Base-by-base conservation (phyloP, 2,113 vertebrate genomes). In the Chionomys nivalis region DNA sequence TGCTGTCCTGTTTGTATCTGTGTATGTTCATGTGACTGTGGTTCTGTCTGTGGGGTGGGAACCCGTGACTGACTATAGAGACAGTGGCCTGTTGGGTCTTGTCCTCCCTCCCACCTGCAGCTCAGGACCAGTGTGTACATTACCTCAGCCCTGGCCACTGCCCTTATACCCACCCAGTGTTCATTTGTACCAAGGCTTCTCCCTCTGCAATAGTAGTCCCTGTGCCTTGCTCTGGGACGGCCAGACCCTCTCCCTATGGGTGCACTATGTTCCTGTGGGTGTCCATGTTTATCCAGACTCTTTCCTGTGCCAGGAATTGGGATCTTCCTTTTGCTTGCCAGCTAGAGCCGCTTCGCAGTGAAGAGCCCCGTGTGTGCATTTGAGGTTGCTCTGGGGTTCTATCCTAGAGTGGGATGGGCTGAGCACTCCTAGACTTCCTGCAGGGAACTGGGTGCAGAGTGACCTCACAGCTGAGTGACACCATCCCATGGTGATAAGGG, bases 271-370 rank as follows among this genome's bases (percentile, higher is more conserved):
- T 36, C 11, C 28, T 1, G 5, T 1, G 19, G 39, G 10, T 3
- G 4, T 7, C 36, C 3, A 0, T 33, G 1, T 17, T 31, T 36
- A 39, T n/a, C 17, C 14, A 44, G 6, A 58, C 19, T 2, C n/a
- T 14, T n/a, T 44, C n/a, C 36, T 65, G 75, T 16, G 28, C 44
- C 47, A 31, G 82, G 44, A 17, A 3, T 10, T n/a, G 55, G 76
- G 3, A 9, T 5, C 5, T 52, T 58, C 36, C 36, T 28, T 1
- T 12, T 3, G 28, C n/a, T 93, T 24, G 11, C 0, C 19, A 49
- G 14, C 2, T 39, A 36, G 28, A 24, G 7, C 24, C 12, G 3
- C 7, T 73, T 52, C 24, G 7, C 19, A 39, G 33, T 23, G 52
- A 75, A 17, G n/a, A 26, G 14, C 19, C 26, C 19, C 7, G 8